Evolutionary conservation across 2,888 invertebrate species (phyloP).

Genomic region (Bombylius discolor): DNA sequence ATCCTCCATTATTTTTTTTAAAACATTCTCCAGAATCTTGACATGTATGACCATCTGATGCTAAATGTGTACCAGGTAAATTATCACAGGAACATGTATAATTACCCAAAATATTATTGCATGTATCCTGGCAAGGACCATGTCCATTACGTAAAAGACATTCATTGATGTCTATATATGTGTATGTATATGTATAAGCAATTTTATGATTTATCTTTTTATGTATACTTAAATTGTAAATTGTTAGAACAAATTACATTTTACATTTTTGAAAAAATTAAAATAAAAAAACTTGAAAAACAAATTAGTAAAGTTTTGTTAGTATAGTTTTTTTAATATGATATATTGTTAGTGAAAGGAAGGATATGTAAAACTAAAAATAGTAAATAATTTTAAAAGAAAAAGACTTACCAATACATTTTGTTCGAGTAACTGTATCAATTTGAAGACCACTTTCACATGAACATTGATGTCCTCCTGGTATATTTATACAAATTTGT

Average conservation of each 20-base stretch:
- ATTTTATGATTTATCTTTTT: neutral
- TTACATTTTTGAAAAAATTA: too few relatives aligned
- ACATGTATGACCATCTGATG: conserved; percentile 44
- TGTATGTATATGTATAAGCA: neutral
- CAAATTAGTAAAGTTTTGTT: too few relatives aligned
- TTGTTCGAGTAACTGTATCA: conserved; percentile 32
- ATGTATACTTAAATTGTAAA: too few relatives aligned
- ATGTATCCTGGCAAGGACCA: conserved; percentile 51
- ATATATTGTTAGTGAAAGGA: too few relatives aligned
- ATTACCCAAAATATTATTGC: conserved; percentile 44
- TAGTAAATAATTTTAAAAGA: too few relatives aligned
- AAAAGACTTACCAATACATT: conserved; percentile 38
- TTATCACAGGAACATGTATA: conserved; percentile 45
- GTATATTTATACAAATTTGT: conserved; percentile 42
- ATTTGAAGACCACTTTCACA: conserved; percentile 42
- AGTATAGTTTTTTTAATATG: too few relatives aligned
- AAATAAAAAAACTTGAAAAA: too few relatives aligned
- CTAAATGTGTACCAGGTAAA: conserved; percentile 45
- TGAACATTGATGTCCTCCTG: conserved; percentile 43
- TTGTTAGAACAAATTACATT: too few relatives aligned
- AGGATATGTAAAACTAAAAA: too few relatives aligned
- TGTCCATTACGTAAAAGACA: conserved; percentile 47
- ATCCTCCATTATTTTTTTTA: conserved; percentile 37
- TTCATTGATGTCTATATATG: conserved; percentile 43
- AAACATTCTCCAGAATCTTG: conserved; percentile 34